Base-by-base conservation (phyloP, 92 coral and sea anemone genomes). In the Siderastrea siderea region DNA sequence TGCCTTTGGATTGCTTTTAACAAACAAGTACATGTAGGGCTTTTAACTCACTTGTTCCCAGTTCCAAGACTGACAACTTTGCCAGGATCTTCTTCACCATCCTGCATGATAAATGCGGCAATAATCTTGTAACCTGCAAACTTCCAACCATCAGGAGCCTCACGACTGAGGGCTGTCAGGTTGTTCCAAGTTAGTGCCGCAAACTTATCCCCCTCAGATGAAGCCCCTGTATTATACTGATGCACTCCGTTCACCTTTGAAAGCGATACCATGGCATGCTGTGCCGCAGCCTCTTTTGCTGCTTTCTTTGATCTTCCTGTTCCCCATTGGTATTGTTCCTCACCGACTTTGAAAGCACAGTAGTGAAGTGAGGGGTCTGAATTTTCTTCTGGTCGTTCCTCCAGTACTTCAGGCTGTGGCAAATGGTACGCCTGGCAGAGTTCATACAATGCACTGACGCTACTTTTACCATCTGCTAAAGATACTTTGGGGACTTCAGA, bases 61-160 rank as follows among this genome's bases (percentile, higher is more conserved):
- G 99, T 96, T 66, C 98, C 99, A 53, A 96, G 82, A 84, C 99
- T 94, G 75, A 96, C 98, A 17, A 96, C 93, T 44, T 50, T 26
- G 1, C 92, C 88, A 7, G 85, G 86, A 7, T 91, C 93, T 64
- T 88, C 90, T 38, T 87, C 90, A 51, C 89, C 91, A 46, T 82
- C 88, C 87, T 96, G 91, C 93, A 94, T 71, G 77, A 96, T 90
- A 73, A 93, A 69, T 1, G 98, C 90, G 3, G 99, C 96, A 19
- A 96, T 12, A 13, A 96, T 89, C 74, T 96, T 96, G 82, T 94
- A 96, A 8, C 97, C 97, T 50, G 97, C 96, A 77, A 96, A 90
- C 47, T 94, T 87, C 96, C 96, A 94, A 1, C 88, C 92, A 9
- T 96, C 99, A 9, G 97, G 91, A 16, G 97, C 95, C 66, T 86